phyloP scores from a whole-genome alignment of 2,113 vertebrate genomes.

The Labeo catla region DNA sequence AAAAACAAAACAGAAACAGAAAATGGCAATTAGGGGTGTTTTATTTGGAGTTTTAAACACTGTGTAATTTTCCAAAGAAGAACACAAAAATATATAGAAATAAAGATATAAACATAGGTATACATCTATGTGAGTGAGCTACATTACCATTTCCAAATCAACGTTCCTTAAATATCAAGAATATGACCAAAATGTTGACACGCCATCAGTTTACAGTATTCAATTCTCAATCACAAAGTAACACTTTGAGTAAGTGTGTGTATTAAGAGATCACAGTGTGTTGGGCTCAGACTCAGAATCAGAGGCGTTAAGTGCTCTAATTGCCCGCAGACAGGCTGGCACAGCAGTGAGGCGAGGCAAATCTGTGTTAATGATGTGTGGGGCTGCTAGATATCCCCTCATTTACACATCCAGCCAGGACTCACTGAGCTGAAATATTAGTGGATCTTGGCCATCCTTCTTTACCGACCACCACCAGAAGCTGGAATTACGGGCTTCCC shows the following conservation, averaged over 20 bases:
- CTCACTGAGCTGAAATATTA: conserved; percentile 57
- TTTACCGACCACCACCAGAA: conserved; percentile 40
- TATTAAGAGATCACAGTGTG: conserved; percentile 45
- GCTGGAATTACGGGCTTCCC: conserved; percentile 42
- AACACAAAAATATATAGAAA: not conserved
- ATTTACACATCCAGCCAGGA: conserved; percentile 56
- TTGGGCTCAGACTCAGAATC: conserved; percentile 19
- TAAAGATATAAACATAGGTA: not conserved
- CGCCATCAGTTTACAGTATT: not conserved
- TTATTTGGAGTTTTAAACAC: not conserved
- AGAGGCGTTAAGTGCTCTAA: conserved; percentile 54
- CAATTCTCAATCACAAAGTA: not conserved
- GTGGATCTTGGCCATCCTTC: conserved; percentile 49
- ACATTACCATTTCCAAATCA: not conserved
- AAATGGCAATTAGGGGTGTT: not conserved
- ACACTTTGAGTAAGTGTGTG: not conserved
- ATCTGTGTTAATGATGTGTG: conserved; percentile 59
- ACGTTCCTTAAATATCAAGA: not conserved
- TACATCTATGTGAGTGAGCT: too few relatives aligned
- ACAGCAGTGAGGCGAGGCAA: conserved; percentile 54
- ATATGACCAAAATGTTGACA: not conserved
- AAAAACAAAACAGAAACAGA: too few relatives aligned
- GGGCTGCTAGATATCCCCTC: conserved; percentile 50
- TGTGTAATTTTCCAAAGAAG: not conserved
- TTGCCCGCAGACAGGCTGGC: conserved; percentile 54